Base-by-base conservation (phyloP, 2,797 vertebrate genomes). In the Xyrichtys novacula region DNA sequence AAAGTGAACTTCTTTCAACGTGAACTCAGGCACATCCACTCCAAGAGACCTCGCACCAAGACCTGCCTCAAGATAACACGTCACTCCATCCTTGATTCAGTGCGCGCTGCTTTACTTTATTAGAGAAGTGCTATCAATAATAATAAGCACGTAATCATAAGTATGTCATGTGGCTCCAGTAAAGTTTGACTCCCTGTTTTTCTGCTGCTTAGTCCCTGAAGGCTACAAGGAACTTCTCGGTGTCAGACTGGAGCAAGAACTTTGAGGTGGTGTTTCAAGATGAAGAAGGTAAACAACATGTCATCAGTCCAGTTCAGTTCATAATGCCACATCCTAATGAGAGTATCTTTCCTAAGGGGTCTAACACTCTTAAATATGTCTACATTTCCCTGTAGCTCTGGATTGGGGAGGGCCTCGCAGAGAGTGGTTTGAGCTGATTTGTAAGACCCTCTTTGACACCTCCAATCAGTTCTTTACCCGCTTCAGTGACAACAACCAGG, bases 191-290 rank as follows among this genome's bases (percentile, higher is more conserved):
- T 34, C 8, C 59, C 22, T 6, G 6, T 57, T n/a, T 34, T 40
- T 10, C 10, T 68, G 34, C 61, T 75, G 16, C 54, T 44, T 69
- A 99, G 98, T 99, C 98, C 74, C 89, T 99, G 65, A 98, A 98
- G 90, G 96, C 95, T 74, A 97, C 97, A 25, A 93, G 96, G 67
- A 99, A 97, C 93, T 99, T 99, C 91, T 99, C 98, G 0, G 94
- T 97, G 85, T 98, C 97, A 17, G 98, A 99, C 84, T 99, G 98
- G 98, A 97, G 96, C 90, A 99, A 98, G 92, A 99, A 97, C 92
- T 98, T 99, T 74, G 98, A 99, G 92, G 96, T 99, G 14, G 91
- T 97, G 89, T 99, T 99, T 87, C 97, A 97, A 81, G 97, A 99
- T 83, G 98, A 99, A 88, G 98, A 99, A 96, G 98, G 98, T 98